phyloP scores from a whole-genome alignment of 2,113 vertebrate species.

The Catharus bicknelli region DNA sequence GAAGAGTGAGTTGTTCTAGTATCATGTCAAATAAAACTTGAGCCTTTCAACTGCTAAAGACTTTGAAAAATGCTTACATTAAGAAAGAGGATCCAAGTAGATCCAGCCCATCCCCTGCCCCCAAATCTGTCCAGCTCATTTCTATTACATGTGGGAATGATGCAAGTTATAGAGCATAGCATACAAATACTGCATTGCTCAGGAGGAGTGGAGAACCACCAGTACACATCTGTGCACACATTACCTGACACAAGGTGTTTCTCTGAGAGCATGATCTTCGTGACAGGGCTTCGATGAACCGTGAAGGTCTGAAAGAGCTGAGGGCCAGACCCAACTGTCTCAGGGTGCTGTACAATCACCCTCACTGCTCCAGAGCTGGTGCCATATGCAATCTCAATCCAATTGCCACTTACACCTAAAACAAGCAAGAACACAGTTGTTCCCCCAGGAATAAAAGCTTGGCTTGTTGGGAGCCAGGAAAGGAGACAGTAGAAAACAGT shows the following conservation, averaged over 20 bases:
- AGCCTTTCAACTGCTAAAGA: background rate
- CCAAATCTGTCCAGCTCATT: background rate
- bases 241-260: slow-evolving; percentile 96
- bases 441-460: background rate
- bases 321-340: slow-evolving; percentile 94
- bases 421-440: background rate
- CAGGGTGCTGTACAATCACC: slow-evolving; percentile 95
- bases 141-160: background rate
- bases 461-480: background rate
- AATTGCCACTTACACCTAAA: slow-evolving; percentile 94
- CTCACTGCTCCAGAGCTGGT: slow-evolving; percentile 95
- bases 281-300: slow-evolving; percentile 94
- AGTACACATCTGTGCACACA: background rate
- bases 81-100: background rate
- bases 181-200: background rate
- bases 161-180: background rate
- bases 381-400: slow-evolving; percentile 97
- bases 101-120: background rate
- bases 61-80: background rate
- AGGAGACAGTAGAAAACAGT: background rate
- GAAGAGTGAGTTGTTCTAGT: background rate
- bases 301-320: slow-evolving; percentile 98
- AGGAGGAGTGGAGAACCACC: background rate
- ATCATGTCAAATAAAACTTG: background rate
- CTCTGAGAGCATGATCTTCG: slow-evolving; percentile 97